These are phyloP conservation scores for Microcebus jonahi DNA, from an alignment of 2,113 vertebrate genomes.

Conservation along the genomic window DNA sequence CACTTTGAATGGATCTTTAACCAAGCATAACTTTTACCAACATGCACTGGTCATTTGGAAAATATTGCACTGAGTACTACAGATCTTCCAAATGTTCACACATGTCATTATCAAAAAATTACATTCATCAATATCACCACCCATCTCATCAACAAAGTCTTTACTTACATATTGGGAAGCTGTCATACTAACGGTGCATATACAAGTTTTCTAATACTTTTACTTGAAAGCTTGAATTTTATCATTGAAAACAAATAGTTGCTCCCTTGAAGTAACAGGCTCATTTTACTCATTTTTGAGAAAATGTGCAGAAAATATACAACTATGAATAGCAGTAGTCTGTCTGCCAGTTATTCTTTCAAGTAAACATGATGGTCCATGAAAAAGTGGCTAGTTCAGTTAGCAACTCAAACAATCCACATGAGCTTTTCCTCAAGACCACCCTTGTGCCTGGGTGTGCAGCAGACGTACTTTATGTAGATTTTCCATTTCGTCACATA, in stretches of 20 bases:
- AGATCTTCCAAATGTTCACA: conserved; percentile 25
- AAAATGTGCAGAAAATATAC: conserved; percentile 18
- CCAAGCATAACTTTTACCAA: not conserved
- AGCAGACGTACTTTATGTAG: not conserved
- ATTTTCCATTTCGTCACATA: not conserved
- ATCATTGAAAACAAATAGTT: conserved; percentile 26
- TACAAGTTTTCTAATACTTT: not conserved
- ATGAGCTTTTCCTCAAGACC: not conserved
- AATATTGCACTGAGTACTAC: not conserved
- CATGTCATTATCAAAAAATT: conserved; percentile 43
- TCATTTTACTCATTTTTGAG: not conserved
- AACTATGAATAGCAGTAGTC: not conserved
- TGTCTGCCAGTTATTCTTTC: not conserved
- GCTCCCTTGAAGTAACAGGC: not conserved
- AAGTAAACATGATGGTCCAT: not conserved
- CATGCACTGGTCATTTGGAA: not conserved
- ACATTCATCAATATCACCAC: not conserved
- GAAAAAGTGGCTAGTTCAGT: conserved; percentile 28
- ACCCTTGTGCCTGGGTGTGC: not conserved
- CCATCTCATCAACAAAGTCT: not conserved
- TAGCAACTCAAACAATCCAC: not conserved
- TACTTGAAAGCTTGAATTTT: not conserved
- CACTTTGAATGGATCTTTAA: not conserved
- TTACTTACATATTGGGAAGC: not conserved
- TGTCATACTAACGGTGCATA: not conserved